Base-by-base conservation (phyloP, 2,797 vertebrate genomes). In the Mallotus villosus region DNA sequence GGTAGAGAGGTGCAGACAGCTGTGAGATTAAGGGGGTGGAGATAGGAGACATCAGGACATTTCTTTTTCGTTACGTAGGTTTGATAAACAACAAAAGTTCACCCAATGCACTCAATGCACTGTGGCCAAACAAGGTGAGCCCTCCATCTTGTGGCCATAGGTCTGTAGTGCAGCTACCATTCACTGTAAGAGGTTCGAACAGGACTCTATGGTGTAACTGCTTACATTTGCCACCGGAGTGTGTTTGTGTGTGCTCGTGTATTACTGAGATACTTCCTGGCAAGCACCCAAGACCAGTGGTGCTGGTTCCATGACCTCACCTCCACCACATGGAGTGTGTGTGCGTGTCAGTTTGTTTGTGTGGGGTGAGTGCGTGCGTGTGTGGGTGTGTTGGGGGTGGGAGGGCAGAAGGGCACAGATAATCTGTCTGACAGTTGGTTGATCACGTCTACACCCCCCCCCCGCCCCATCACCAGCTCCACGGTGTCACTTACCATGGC, bases 401-500 rank as follows among this genome's bases (percentile, higher is more conserved):
- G 32, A 8, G 32, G 32, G 32, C 32, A 51, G 12, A 63, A 37
- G 11, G 32, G 62, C n/a, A 37, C 51, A 64, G 53, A 9, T 58
- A 34, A 69, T 22, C 46, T 57, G 53, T 61, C 46, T 59, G 68
- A 62, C 21, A 27, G 59, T 72, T 73, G 32, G 59, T 78, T 55
- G 34, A 51, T 67, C 61, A 66, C 41, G 21, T 62, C 53, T 80
- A 25, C 55, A 25, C 55, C 8, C 2, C 7, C 49, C 12, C 49
- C 3, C 4, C 49, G 0, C 17, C 49, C 49, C 49, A 51, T 14
- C 49, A 51, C 17, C 49, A 14, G 11, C 12, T 27, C 7, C 21
- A 8, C 27, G 1, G 67, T 67, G 55, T 72, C 22, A 37, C 32
- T 49, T 61, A 66, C 70, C 61, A 67, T 24, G 67, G 24, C 25